phyloP scores from a whole-genome alignment of 2,888 invertebrate species.

The Therioaphis trifolii region DNA sequence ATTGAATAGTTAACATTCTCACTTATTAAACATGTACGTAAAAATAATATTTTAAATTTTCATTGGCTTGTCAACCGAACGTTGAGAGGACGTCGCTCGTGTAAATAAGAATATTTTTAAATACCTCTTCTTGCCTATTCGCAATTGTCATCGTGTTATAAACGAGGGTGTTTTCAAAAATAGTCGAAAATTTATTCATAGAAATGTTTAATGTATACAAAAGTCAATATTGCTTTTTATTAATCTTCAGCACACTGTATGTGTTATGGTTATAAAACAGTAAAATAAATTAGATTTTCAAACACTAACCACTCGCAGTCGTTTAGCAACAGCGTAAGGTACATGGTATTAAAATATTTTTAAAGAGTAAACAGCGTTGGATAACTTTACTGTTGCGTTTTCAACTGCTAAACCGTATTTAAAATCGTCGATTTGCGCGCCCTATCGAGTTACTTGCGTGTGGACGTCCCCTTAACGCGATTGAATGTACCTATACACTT shows the following conservation, averaged over 20 bases:
- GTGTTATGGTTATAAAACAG: too few species aligned
- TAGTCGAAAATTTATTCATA: not conserved
- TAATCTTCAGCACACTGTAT: too few species aligned
- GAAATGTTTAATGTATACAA: too few species aligned
- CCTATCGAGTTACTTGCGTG: too few species aligned
- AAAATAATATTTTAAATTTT: not conserved
- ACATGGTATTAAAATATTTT: not conserved
- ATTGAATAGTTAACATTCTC: not conserved
- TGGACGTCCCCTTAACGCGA: not conserved
- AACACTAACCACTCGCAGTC: not conserved
- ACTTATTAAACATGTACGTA: not conserved
- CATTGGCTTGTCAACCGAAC: not conserved
- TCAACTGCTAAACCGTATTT: not conserved
- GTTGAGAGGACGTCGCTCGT: too few species aligned
- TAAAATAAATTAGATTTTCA: not conserved
- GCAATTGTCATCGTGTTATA: too few species aligned
- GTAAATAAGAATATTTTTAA: not conserved
- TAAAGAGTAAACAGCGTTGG: too few species aligned
- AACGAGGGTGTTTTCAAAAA: not conserved
- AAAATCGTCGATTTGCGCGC: not conserved
- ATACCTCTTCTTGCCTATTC: not conserved
- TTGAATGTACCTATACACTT: not conserved
- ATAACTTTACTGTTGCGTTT: not conserved
- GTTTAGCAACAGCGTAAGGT: not conserved
- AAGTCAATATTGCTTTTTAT: too few species aligned